These are phyloP conservation scores for Peromyscus attwateri DNA, from an alignment of 2,797 vertebrate genomes.

Conservation along the genomic window DNA sequence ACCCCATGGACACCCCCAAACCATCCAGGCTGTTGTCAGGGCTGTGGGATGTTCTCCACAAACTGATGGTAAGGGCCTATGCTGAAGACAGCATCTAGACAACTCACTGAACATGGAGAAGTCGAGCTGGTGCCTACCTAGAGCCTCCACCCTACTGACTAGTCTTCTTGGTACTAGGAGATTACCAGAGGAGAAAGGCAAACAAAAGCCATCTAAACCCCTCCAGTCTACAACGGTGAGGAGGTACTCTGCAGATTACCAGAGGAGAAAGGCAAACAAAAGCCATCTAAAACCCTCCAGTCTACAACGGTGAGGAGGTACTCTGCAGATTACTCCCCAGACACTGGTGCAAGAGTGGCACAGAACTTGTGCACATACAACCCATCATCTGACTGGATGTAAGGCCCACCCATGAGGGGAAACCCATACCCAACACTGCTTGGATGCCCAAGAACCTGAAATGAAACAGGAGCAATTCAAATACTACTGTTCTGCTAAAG, in stretches of 20 bases:
- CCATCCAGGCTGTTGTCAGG: not conserved
- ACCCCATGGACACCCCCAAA: not conserved
- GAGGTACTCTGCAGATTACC: too few species aligned
- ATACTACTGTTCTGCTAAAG: not conserved
- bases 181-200: not conserved
- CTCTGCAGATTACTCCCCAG: too few species aligned
- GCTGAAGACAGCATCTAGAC: not conserved
- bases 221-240: not conserved
- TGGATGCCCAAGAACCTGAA: not conserved
- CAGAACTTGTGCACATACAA: not conserved
- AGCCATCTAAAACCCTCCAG: too few species aligned
- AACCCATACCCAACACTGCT: not conserved
- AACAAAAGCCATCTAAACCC: not conserved
- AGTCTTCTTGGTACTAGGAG: not conserved
- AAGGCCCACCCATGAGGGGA: not conserved
- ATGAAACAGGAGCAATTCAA: not conserved
- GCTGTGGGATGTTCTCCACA: not conserved
- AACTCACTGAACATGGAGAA: not conserved
- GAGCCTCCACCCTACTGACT: not conserved
- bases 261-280: too few species aligned
- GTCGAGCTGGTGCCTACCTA: not conserved
- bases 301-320: too few species aligned
- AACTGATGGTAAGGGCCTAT: not conserved
- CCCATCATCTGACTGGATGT: not conserved
- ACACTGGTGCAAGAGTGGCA: not conserved